A percentile compares a stretch with the other conserved stretches of the same genome.
Conservation (phyloP, 2,797 vertebrate species). For the Enteromius afrohamiltoni region DNA sequence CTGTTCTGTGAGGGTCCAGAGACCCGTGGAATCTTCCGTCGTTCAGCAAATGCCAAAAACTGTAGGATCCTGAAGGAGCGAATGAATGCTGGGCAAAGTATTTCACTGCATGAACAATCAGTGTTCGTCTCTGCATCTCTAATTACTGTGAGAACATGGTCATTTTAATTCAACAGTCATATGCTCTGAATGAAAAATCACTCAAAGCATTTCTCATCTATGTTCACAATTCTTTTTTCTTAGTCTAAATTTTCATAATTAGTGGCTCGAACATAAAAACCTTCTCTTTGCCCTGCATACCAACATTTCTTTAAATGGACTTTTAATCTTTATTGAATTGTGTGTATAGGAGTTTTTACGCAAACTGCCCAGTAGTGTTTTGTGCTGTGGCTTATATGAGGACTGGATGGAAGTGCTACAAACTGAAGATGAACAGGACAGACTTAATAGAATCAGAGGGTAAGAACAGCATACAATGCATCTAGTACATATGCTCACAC, state of each 20-base stretch:
- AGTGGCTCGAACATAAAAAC: neutral
- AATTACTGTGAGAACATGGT: conserved; percentile 72
- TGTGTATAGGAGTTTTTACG: conserved; percentile 81
- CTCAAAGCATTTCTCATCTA: neutral
- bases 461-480: conserved; percentile 59
- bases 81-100: conserved; percentile 75
- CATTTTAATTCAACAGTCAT: neutral
- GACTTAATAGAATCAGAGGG: conserved; percentile 75
- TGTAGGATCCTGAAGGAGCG: conserved; percentile 82
- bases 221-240: neutral
- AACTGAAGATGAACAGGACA: conserved; percentile 68
- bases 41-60: conserved; percentile 81
- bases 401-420: conserved; percentile 81
- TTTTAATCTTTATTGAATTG: conserved; percentile 16
- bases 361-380: conserved; percentile 82
- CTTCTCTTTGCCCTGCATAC: neutral
- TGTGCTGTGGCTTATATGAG: conserved; percentile 79
- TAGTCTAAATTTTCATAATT: neutral
- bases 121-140: conserved; percentile 82
- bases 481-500: neutral
- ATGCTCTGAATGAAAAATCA: neutral
- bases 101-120: conserved; percentile 77
- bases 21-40: conserved; percentile 80
- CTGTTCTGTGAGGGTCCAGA: conserved; percentile 79
- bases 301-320: neutral